Percentiles rank a stretch among this genome's conserved stretches.
phyloP scores from a whole-genome alignment of 2,797 vertebrate genomes.

The Naso thynnoides region DNA sequence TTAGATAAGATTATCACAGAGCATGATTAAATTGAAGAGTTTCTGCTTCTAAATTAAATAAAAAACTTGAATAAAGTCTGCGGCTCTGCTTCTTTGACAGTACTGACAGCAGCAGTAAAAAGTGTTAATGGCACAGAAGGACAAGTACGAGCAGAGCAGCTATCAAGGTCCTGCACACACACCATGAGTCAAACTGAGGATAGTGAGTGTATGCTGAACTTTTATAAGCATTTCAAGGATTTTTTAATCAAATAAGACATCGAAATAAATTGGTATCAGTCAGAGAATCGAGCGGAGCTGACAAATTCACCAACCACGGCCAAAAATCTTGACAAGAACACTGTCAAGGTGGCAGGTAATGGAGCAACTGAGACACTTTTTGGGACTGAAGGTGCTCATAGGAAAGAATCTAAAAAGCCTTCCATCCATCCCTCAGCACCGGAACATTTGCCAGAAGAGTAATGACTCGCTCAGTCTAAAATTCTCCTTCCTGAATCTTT shows the following conservation, averaged over 20 bases:
- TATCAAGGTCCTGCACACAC: neutral
- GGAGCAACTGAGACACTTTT: neutral
- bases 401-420: constrained; percentile 42
- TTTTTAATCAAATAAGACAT: neutral
- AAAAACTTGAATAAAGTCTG: no score
- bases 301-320: neutral
- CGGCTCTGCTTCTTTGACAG: no score
- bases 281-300: neutral
- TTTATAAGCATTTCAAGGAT: neutral
- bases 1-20: no score
- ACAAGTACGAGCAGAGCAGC: no score
- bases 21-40: no score
- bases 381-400: constrained; percentile 15
- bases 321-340: constrained; percentile 2
- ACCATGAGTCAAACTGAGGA: neutral
- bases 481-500: constrained; percentile 46
- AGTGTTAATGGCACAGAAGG: no score
- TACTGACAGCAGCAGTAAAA: no score
- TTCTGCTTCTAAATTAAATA: no score
- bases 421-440: neutral
- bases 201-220: neutral
- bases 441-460: constrained; percentile 36
- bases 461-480: constrained; percentile 34
- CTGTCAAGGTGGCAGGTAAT: neutral
- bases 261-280: neutral